phyloP scores from a whole-genome alignment of 2,113 vertebrate species.

The Romanogobio albipinnatus region DNA sequence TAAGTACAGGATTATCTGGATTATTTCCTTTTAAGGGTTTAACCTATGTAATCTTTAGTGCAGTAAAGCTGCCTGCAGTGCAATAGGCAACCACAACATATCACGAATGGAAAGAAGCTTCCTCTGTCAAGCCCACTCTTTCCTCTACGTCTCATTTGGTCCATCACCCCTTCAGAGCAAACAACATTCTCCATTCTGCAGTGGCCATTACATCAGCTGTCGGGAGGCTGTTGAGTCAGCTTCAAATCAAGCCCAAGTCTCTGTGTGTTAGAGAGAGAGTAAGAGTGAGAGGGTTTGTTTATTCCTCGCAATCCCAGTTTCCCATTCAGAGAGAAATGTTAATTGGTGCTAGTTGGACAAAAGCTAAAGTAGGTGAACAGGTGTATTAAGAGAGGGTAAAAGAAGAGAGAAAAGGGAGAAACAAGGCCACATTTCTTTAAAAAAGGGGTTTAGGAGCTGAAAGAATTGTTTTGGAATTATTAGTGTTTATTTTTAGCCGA shows the following conservation, averaged over 20 bases:
- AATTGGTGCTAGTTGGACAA: neutral
- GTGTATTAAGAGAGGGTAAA: neutral
- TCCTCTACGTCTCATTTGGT: conserved; percentile 19
- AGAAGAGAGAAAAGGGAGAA: neutral
- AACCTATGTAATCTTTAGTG: neutral
- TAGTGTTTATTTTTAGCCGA: neutral
- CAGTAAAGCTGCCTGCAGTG: neutral
- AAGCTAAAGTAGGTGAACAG: neutral
- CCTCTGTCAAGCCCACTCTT: neutral
- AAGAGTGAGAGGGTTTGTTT: neutral
- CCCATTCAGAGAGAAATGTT: neutral
- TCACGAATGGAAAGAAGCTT: conserved; percentile 25
- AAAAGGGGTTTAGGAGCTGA: neutral
- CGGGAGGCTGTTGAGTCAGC: conserved; percentile 17
- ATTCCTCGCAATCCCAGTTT: neutral
- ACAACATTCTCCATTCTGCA: conserved; percentile 16
- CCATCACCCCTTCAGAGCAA: neutral
- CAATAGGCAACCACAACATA: neutral
- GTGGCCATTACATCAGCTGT: conserved; percentile 32
- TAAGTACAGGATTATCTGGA: neutral
- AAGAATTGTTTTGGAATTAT: neutral
- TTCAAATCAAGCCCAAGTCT: conserved; percentile 2
- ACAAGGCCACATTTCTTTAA: neutral
- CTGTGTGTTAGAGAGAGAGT: neutral
- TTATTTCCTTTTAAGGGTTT: neutral